Evolutionary conservation across 2,113 vertebrate species (phyloP).

Genomic region (Hemichromis elongatus): DNA sequence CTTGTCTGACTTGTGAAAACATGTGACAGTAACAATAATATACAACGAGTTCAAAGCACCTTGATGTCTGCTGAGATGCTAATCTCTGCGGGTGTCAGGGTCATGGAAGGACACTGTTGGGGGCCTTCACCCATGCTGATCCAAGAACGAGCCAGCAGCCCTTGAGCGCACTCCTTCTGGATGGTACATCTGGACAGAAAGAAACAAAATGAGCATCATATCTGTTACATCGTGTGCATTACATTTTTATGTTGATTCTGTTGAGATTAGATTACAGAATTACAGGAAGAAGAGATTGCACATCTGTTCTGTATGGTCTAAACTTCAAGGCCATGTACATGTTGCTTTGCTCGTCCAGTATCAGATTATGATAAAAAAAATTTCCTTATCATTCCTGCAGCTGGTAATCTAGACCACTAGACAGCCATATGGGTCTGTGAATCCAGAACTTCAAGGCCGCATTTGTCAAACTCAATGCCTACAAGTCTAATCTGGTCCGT

Average conservation of each 20-base stretch:
- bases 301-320: background rate
- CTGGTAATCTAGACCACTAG: background rate
- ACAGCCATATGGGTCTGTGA: background rate
- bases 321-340: background rate
- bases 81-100: conserved; percentile 84
- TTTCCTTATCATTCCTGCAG: background rate
- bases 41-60: conserved; percentile 55
- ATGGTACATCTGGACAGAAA: conserved; percentile 79
- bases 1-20: background rate
- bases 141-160: conserved; percentile 78
- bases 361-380: background rate
- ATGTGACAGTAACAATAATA: background rate
- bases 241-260: background rate
- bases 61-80: conserved; percentile 76
- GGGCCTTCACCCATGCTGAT: conserved; percentile 79
- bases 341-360: background rate
- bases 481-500: background rate
- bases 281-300: background rate
- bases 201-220: background rate
- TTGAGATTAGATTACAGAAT: background rate
- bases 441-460: background rate
- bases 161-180: conserved; percentile 81
- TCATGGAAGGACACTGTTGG: conserved; percentile 87
- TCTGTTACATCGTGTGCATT: background rate
- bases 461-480: background rate